Evolutionary conservation across 2,797 vertebrate species (phyloP).

Genomic region (Todus mexicanus): DNA sequence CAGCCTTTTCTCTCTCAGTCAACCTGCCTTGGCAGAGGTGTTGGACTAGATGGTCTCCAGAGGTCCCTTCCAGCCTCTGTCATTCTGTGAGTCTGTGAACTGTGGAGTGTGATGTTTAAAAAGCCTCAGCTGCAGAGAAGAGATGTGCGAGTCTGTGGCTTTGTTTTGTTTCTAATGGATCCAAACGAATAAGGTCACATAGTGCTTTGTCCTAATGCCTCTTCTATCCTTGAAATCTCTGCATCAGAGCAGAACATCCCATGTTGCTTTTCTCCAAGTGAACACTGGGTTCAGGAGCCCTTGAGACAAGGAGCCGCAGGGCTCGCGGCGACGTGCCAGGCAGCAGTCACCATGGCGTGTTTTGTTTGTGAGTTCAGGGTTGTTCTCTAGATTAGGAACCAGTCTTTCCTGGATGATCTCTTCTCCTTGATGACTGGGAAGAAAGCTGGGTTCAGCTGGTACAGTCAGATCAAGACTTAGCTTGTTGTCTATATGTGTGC

Average conservation of each 20-base stretch:
- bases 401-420: background rate
- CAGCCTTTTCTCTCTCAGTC: too few relatives aligned
- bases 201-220: background rate
- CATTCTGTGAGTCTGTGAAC: too few relatives aligned
- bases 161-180: background rate
- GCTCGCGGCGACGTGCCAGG: background rate
- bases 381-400: background rate
- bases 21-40: too few relatives aligned
- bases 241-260: background rate
- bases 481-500: background rate
- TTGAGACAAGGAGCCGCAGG: background rate
- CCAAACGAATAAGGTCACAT: background rate
- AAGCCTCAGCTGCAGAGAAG: background rate
- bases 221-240: background rate
- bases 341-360: background rate
- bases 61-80: too few relatives aligned
- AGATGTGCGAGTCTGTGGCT: background rate
- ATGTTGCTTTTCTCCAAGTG: background rate
- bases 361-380: background rate
- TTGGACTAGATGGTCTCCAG: too few relatives aligned
- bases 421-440: background rate
- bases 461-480: background rate
- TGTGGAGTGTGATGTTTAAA: background rate
- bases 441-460: background rate
- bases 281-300: background rate